phyloP scores from a whole-genome alignment of 2,113 vertebrate genomes.

The Eleginops maclovinus region DNA sequence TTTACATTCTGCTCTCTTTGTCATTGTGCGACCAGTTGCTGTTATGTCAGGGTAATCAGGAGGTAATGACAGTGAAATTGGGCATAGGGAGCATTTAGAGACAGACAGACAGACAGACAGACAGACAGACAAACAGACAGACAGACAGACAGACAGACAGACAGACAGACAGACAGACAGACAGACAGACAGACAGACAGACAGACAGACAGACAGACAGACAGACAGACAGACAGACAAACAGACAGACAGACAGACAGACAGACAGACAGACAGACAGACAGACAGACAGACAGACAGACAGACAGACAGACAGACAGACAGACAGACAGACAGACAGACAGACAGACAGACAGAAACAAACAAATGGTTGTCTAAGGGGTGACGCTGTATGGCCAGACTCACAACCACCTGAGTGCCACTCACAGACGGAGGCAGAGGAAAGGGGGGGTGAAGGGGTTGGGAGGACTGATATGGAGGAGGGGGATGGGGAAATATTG shows the following conservation, averaged over 20 bases:
- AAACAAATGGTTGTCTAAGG: conserved; percentile 40
- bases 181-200: too few species aligned
- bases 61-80: conserved; percentile 76
- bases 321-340: neutral
- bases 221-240: conserved; percentile 5
- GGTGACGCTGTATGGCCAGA: conserved; percentile 34
- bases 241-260: neutral
- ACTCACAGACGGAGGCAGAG: conserved; percentile 49
- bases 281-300: conserved; percentile 10
- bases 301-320: neutral
- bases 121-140: neutral
- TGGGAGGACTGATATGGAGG: conserved; percentile 35
- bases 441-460: conserved; percentile 35
- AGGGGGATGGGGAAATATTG: conserved; percentile 63
- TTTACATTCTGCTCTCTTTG: conserved; percentile 73
- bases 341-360: conserved; percentile 5
- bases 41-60: conserved; percentile 73
- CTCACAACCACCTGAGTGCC: conserved; percentile 63
- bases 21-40: conserved; percentile 71
- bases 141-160: too few species aligned
- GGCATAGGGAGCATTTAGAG: conserved; percentile 47
- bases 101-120: neutral
- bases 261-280: neutral
- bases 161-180: too few species aligned
- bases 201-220: neutral